Evolutionary conservation across 2,888 invertebrate genomes (phyloP).

Genomic region (Halocaridina rubra): DNA sequence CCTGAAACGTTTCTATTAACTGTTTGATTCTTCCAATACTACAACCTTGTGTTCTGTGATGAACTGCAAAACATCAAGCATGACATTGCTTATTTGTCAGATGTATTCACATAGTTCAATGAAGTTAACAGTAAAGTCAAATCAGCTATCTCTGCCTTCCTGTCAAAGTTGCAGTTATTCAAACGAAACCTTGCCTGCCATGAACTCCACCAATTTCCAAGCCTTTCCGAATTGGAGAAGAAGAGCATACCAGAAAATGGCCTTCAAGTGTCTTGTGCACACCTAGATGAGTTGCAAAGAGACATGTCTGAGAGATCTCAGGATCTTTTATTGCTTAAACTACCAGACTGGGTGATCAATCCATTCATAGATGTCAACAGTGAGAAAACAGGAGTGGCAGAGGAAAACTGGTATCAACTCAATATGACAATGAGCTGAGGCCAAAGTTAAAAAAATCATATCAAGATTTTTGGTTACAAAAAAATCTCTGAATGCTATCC

Average conservation of each 20-base stretch:
- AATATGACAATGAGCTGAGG: constrained; percentile 27
- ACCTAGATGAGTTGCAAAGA: constrained; percentile 13
- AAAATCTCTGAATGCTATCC: constrained; percentile 34
- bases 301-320: constrained; percentile 47
- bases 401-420: constrained; percentile 21
- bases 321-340: constrained; percentile 49
- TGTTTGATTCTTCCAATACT: constrained; percentile 59
- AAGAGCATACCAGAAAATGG: constrained; percentile 38
- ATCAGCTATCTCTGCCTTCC: constrained; percentile 57
- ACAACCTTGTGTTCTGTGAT: constrained; percentile 45
- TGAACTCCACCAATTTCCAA: constrained; percentile 57
- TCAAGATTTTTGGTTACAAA: no score
- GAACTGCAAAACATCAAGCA: constrained; percentile 49
- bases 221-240: constrained; percentile 47
- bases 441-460: constrained; percentile 39
- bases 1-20: constrained; percentile 59
- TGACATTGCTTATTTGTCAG: constrained; percentile 59
- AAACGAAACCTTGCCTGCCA: constrained; percentile 53
- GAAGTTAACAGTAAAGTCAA: constrained; percentile 63
- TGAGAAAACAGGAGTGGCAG: constrained; percentile 31
- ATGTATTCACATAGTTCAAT: constrained; percentile 62
- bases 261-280: constrained; percentile 46
- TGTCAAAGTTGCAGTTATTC: constrained; percentile 50
- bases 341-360: constrained; percentile 48
- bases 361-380: constrained; percentile 25